phyloP scores from a whole-genome alignment of 2,797 vertebrate genomes.

The Rhadinocentrus ornatus region DNA sequence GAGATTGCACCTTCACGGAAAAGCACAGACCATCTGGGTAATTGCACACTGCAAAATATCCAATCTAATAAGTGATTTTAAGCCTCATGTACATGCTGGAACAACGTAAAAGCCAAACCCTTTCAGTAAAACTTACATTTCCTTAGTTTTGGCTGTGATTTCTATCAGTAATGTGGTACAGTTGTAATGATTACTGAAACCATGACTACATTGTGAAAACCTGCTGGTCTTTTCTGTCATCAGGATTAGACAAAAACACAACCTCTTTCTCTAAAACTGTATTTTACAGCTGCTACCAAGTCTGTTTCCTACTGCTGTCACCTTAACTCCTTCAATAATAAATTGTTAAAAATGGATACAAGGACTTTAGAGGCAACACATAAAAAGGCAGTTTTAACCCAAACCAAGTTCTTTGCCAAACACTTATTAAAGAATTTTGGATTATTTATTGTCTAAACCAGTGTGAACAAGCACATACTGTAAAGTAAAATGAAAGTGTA shows the following conservation, averaged over 20 bases:
- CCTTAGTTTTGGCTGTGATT: not conserved
- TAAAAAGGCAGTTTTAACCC: too few species aligned
- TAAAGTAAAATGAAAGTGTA: not conserved
- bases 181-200: not conserved
- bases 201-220: not conserved
- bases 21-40: constrained; percentile 65
- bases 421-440: too few species aligned
- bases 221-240: not conserved
- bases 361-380: too few species aligned
- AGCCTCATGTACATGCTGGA: not conserved
- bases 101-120: not conserved
- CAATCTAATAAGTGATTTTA: constrained; percentile 12
- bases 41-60: constrained; percentile 21
- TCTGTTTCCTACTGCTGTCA: too few species aligned
- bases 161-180: not conserved
- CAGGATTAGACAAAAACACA: not conserved
- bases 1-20: constrained; percentile 61
- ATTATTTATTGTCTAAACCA: not conserved
- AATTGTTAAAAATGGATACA: too few species aligned
- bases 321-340: too few species aligned
- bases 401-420: too few species aligned
- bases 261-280: too few species aligned
- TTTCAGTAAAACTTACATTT: not conserved
- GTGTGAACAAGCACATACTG: not conserved
- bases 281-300: too few species aligned